These are phyloP conservation scores for Thymelicus sylvestris DNA, from an alignment of 2,888 invertebrate genomes.

Conservation along the genomic window DNA sequence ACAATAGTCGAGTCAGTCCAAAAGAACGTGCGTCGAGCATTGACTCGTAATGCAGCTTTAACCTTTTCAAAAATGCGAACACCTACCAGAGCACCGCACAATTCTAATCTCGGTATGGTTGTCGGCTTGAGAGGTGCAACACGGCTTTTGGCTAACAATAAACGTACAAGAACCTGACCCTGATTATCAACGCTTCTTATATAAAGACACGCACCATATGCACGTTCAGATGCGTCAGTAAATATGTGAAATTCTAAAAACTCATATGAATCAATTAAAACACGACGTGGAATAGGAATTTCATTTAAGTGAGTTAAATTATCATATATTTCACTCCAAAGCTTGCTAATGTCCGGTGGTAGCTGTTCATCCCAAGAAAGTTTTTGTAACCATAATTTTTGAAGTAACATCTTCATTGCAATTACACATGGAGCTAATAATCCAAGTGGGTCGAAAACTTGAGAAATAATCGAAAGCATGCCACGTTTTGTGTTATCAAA, in stretches of 20 bases:
- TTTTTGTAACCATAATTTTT: neutral
- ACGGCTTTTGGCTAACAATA: constrained; percentile 8
- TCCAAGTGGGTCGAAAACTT: constrained; percentile 13
- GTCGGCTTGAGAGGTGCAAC: constrained; percentile 10
- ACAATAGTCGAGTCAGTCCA: constrained; percentile 31
- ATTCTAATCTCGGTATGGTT: constrained; percentile 7
- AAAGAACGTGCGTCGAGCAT: neutral
- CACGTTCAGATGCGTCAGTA: constrained; percentile 36
- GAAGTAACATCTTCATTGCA: constrained; percentile 12
- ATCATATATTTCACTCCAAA: neutral
- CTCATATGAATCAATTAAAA: neutral
- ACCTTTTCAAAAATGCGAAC: constrained; percentile 8
- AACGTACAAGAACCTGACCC: neutral
- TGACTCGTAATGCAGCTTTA: constrained; percentile 1
- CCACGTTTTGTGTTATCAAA: constrained; percentile 5
- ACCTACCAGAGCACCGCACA: constrained; percentile 4
- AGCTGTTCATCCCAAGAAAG: constrained; percentile 28
- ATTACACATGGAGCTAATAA: constrained; percentile 11
- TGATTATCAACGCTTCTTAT: neutral
- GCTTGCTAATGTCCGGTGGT: neutral
- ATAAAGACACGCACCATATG: constrained; percentile 26
- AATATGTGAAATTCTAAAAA: constrained; percentile 37
- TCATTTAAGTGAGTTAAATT: too few species aligned
- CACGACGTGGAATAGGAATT: too few species aligned
- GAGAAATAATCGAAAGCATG: neutral